A percentile compares a stretch with the other conserved stretches of the same genome.
Conservation (phyloP, 2,888 invertebrate species). For the Ormyrus thymus region DNA sequence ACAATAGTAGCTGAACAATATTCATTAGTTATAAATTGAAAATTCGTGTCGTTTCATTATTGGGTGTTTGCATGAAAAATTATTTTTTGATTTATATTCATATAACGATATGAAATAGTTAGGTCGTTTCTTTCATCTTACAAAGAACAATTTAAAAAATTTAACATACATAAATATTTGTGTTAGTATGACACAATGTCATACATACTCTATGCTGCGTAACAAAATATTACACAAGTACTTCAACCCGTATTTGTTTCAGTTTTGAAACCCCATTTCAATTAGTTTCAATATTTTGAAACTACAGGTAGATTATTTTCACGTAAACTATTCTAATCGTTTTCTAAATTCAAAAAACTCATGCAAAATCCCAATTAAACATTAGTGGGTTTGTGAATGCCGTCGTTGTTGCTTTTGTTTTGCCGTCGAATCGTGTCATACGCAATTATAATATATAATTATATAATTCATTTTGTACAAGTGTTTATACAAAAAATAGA, state of each 20-base stretch:
- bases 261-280: too few species aligned
- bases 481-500: slow-evolving; percentile 59
- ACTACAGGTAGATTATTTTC: too few species aligned
- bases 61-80: too few species aligned
- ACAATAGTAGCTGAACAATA: slow-evolving; percentile 35
- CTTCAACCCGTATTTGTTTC: too few species aligned
- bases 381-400: slow-evolving; percentile 36
- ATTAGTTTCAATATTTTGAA: too few species aligned
- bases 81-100: background rate
- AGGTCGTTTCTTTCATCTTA: too few species aligned
- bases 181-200: too few species aligned
- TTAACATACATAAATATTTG: too few species aligned
- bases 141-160: too few species aligned
- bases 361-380: slow-evolving; percentile 26
- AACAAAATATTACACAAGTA: too few species aligned
- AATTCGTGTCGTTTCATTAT: slow-evolving; percentile 45
- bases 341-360: background rate
- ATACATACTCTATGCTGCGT: too few species aligned
- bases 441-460: slow-evolving; percentile 57
- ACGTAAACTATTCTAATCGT: background rate
- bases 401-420: slow-evolving; percentile 31
- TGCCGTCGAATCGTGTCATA: slow-evolving; percentile 51
- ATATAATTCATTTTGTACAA: slow-evolving; percentile 59
- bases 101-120: too few species aligned
- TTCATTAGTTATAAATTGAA: slow-evolving; percentile 47